A percentile compares a stretch with the other conserved stretches of the same genome.
Conservation (phyloP, 2,797 vertebrate genomes). For the Tauraco hartlaubi region DNA sequence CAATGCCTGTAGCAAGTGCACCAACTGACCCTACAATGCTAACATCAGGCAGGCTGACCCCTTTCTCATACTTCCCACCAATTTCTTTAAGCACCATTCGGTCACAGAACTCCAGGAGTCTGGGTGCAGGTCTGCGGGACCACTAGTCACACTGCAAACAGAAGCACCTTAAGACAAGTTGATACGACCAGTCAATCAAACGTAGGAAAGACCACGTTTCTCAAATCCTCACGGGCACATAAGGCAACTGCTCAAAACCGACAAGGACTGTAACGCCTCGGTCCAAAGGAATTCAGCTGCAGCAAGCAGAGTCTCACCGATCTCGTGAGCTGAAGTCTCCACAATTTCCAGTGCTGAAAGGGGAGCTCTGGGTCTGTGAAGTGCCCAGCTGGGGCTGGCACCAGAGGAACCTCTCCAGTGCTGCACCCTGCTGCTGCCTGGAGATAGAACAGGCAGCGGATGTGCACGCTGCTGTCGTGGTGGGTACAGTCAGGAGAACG, state of each 20-base stretch:
- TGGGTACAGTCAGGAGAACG: fast-evolving
- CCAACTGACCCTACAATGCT: not conserved
- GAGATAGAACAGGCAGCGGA: not conserved
- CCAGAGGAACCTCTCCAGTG: not conserved
- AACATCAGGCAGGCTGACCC: not conserved
- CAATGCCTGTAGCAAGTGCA: conserved; percentile 21
- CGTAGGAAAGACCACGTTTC: fast-evolving
- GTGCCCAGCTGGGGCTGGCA: not conserved
- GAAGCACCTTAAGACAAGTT: not conserved
- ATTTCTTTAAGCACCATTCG: not conserved
- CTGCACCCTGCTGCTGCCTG: not conserved
- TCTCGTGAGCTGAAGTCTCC: not conserved
- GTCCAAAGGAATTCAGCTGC: not conserved
- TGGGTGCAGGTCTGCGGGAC: not conserved
- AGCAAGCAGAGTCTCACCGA: not conserved
- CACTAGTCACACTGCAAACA: not conserved
- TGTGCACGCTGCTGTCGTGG: fast-evolving
- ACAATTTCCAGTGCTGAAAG: not conserved
- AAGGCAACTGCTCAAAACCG: not conserved
- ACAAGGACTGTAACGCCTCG: not conserved
- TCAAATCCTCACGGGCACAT: not conserved
- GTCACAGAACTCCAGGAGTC: not conserved
- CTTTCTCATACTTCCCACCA: not conserved
- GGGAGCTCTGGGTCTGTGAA: not conserved
- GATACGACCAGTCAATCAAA: fast-evolving